A percentile compares a stretch with the other conserved stretches of the same genome.
Conservation (phyloP, 2,797 vertebrate genomes). For the Oryzias dopingdopingensis region DNA sequence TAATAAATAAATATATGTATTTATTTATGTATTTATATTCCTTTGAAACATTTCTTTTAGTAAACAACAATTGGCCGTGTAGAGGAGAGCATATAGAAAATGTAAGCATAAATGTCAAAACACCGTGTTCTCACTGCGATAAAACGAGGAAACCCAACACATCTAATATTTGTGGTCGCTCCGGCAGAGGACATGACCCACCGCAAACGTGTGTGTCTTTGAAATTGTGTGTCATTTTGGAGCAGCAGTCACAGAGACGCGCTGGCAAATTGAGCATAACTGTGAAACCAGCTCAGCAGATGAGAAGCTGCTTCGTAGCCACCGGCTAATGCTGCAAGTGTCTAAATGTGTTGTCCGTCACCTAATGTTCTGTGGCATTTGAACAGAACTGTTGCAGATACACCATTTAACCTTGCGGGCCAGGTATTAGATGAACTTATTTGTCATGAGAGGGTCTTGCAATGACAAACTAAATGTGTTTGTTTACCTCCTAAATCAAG, state of each 20-base stretch:
- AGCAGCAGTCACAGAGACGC: conserved; percentile 2
- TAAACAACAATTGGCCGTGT: too few relatives aligned
- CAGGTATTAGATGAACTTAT: conserved; percentile 30
- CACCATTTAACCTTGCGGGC: conserved; percentile 33
- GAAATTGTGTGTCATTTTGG: conserved; percentile 4
- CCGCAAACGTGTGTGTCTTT: conserved; percentile 10
- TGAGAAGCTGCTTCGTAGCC: conserved; percentile 5
- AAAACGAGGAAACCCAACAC: conserved; percentile 23
- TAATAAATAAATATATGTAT: too few relatives aligned
- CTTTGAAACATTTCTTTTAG: too few relatives aligned
- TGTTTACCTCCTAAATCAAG: conserved; percentile 8
- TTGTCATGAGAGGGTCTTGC: conserved; percentile 20
- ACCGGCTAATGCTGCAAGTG: background rate
- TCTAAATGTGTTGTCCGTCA: conserved; percentile 8
- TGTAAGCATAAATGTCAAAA: conserved; percentile 45
- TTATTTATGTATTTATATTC: too few relatives aligned
- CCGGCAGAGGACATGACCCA: conserved; percentile 12
- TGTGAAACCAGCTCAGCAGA: conserved; percentile 1
- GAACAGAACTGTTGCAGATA: conserved; percentile 20
- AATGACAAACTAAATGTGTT: conserved; percentile 12
- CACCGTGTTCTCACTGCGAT: conserved; percentile 37
- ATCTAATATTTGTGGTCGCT: conserved; percentile 15
- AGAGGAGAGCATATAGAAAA: too few relatives aligned
- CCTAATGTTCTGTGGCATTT: conserved; percentile 40
- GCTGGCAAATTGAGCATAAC: conserved; percentile 11